Evolutionary conservation across 2,888 invertebrate genomes (phyloP).

Genomic region (Theristus sp.): DNA sequence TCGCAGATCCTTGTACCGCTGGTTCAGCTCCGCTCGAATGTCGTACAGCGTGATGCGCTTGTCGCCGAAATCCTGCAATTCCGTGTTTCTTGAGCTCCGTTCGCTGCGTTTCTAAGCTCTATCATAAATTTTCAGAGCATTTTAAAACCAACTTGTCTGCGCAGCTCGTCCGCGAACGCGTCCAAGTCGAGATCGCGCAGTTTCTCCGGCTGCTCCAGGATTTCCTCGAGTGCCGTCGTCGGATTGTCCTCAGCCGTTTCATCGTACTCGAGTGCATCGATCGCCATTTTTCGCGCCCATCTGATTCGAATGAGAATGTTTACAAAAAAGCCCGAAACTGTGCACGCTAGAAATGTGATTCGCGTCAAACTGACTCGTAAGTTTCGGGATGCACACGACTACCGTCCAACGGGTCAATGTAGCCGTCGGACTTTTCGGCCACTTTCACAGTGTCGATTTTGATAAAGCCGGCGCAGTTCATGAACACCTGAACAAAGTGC

Average conservation of each 20-base stretch:
- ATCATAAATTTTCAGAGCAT: too few species aligned
- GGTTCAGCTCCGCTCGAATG: slow-evolving; percentile 81
- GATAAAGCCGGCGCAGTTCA: slow-evolving; percentile 96
- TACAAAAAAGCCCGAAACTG: background rate
- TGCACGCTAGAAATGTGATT: background rate
- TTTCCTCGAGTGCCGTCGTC: slow-evolving; percentile 68
- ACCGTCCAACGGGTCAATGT: slow-evolving; percentile 67
- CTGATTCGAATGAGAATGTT: slow-evolving; percentile 1
- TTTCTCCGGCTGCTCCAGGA: slow-evolving; percentile 62
- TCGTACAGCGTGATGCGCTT: slow-evolving; percentile 75
- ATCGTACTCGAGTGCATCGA: slow-evolving; percentile 92
- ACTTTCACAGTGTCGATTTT: slow-evolving; percentile 94
- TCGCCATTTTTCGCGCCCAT: slow-evolving; percentile 99
- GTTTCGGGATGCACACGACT: slow-evolving; percentile 97
- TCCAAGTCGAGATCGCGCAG: slow-evolving; percentile 73
- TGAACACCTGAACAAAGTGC: slow-evolving; percentile 56
- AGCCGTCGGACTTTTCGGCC: slow-evolving; percentile 20
- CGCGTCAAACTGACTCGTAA: slow-evolving; percentile 46
- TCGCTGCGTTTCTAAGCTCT: too few species aligned
- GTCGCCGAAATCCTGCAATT: slow-evolving; percentile 43
- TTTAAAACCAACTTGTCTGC: slow-evolving; percentile 61
- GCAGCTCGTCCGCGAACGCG: slow-evolving; percentile 90
- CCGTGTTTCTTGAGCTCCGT: too few species aligned
- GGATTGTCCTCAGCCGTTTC: slow-evolving; percentile 61
- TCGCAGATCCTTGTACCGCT: slow-evolving; percentile 38